phyloP scores from a whole-genome alignment of 2,113 vertebrate species.

The Mastomys natalensis region DNA sequence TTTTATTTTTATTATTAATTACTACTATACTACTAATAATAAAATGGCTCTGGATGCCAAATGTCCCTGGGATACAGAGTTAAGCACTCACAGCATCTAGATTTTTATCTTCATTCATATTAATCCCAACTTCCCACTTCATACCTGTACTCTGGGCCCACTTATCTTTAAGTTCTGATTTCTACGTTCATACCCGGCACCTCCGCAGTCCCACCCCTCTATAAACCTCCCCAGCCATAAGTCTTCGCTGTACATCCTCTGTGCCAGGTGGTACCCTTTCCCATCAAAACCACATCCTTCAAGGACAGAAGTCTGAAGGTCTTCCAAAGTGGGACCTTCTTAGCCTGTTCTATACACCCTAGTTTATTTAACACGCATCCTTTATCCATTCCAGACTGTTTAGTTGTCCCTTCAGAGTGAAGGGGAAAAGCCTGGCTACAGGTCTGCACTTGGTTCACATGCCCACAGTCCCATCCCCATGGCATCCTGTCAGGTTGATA shows the following conservation, averaged over 20 bases:
- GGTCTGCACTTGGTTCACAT: background rate
- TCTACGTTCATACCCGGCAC: background rate
- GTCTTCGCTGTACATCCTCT: background rate
- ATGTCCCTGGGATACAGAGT: too few relatives aligned
- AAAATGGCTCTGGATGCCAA: background rate
- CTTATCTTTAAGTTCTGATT: background rate
- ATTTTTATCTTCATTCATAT: background rate
- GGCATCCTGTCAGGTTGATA: background rate
- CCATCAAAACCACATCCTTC: background rate
- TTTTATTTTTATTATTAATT: too few relatives aligned
- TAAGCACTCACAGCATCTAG: accelerated
- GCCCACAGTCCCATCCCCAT: background rate
- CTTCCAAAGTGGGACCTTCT: background rate
- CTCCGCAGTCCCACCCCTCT: background rate
- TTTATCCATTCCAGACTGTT: background rate
- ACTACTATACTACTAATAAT: too few relatives aligned
- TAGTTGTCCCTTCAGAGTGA: background rate
- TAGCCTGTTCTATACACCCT: background rate
- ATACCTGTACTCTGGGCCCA: background rate
- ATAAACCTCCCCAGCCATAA: background rate
- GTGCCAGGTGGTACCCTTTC: background rate
- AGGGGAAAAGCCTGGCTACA: background rate
- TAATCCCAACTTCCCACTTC: background rate
- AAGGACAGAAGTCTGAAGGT: background rate
- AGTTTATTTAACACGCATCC: background rate